phyloP scores from a whole-genome alignment of 2,888 invertebrate genomes.

The Unio delphinus region DNA sequence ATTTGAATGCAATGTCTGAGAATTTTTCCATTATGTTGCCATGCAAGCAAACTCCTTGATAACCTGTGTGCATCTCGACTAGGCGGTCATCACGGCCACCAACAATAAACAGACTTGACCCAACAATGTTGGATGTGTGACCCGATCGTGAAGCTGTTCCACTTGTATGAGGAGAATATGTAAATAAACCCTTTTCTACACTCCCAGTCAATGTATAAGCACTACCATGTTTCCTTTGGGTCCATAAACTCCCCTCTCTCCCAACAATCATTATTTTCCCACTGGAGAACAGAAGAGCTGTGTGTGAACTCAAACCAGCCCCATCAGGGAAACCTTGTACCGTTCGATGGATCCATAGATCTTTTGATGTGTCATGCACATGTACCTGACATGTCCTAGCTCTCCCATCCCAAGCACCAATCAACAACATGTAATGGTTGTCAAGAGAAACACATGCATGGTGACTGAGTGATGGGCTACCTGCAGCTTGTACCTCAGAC shows the following conservation, averaged over 20 bases:
- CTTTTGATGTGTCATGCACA: conserved; percentile 59
- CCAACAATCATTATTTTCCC: conserved; percentile 66
- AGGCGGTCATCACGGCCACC: conserved; percentile 67
- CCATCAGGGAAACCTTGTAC: conserved; percentile 65
- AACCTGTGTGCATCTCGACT: conserved; percentile 53
- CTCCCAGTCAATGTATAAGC: conserved; percentile 60
- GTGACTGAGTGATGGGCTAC: conserved; percentile 67
- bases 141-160: conserved; percentile 66
- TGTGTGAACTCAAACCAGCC: conserved; percentile 69
- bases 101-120: conserved; percentile 53
- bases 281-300: conserved; percentile 53
- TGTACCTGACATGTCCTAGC: conserved; percentile 51
- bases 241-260: conserved; percentile 67
- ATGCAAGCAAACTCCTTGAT: not conserved
- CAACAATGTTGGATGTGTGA: conserved; percentile 60
- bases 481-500: conserved; percentile 38
- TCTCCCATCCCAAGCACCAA: conserved; percentile 71
- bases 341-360: conserved; percentile 51
- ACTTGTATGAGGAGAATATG: conserved; percentile 52
- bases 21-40: conserved; percentile 25
- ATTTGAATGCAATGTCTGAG: conserved; percentile 21
- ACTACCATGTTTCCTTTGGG: conserved; percentile 65
- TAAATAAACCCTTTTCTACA: conserved; percentile 45
- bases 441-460: conserved; percentile 63
- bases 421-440: conserved; percentile 64